phyloP scores from a whole-genome alignment of 1,140 invertebrate species.

The Lutraria rhynchaena region DNA sequence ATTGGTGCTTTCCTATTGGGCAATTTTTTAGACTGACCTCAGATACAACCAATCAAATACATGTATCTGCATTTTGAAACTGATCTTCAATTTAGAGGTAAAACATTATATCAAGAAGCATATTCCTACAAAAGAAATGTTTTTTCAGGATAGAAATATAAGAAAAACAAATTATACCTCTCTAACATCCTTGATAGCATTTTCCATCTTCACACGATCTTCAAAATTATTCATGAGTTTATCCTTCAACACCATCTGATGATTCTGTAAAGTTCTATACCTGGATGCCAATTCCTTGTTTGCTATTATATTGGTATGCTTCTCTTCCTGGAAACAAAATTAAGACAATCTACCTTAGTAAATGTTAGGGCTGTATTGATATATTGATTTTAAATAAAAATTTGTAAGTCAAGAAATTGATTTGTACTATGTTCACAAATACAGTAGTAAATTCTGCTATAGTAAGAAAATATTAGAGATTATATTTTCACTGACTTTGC shows the following conservation, averaged over 20 bases:
- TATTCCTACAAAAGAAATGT: neutral
- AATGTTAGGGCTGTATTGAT: no score
- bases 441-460: no score
- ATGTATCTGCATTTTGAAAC: neutral
- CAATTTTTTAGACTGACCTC: no score
- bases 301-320: constrained; percentile 39
- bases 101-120: neutral
- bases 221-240: constrained; percentile 77
- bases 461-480: no score
- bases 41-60: no score
- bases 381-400: no score
- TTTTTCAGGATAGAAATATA: no score
- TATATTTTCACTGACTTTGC: no score
- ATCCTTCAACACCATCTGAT: constrained; percentile 73
- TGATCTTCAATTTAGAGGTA: neutral
- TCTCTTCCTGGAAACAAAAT: constrained; percentile 62
- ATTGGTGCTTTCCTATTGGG: no score
- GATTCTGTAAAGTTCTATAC: constrained; percentile 77
- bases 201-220: constrained; percentile 75
- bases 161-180: constrained; percentile 69
- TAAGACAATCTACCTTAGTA: no score
- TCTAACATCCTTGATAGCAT: constrained; percentile 76
- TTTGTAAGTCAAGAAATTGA: no score
- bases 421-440: no score
- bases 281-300: constrained; percentile 77